These are phyloP conservation scores for Ctenicera cuprea DNA, from an alignment of 2,888 invertebrate species.

Conservation along the genomic window DNA sequence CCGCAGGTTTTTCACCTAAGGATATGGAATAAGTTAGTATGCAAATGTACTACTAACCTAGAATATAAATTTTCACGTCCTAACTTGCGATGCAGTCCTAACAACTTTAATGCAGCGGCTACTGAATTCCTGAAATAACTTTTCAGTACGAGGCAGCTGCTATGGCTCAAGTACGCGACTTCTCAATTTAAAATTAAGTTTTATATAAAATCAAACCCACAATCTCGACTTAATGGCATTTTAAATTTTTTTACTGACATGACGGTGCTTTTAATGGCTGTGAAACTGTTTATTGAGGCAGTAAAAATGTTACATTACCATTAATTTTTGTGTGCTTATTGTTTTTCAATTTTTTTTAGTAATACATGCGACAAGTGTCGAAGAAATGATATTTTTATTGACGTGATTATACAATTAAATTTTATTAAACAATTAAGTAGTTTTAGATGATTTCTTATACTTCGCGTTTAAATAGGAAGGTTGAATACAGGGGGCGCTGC, in stretches of 20 bases:
- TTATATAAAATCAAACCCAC: background rate
- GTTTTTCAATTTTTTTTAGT: no score
- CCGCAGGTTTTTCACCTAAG: constrained; percentile 80
- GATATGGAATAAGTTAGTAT: constrained; percentile 52
- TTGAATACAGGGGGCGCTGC: no score
- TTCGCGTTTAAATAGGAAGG: no score
- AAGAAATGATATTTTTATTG: no score
- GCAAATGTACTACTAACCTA: constrained; percentile 32
- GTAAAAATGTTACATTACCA: no score
- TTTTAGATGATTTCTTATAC: no score
- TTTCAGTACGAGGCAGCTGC: constrained; percentile 14
- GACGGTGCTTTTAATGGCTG: no score
- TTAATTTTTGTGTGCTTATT: no score
- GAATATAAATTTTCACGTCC: constrained; percentile 37
- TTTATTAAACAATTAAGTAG: no score
- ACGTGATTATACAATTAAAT: no score
- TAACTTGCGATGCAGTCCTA: constrained; percentile 29
- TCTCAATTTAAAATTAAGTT: constrained; percentile 4
- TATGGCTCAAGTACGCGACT: background rate
- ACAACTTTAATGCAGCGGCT: constrained; percentile 19
- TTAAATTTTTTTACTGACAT: background rate
- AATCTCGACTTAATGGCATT: background rate
- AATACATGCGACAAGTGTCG: no score
- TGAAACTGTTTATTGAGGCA: no score
- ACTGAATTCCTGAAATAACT: constrained; percentile 26